Evolutionary conservation across 2,113 vertebrate species (phyloP).

Genomic region (Gavialis gangeticus): DNA sequence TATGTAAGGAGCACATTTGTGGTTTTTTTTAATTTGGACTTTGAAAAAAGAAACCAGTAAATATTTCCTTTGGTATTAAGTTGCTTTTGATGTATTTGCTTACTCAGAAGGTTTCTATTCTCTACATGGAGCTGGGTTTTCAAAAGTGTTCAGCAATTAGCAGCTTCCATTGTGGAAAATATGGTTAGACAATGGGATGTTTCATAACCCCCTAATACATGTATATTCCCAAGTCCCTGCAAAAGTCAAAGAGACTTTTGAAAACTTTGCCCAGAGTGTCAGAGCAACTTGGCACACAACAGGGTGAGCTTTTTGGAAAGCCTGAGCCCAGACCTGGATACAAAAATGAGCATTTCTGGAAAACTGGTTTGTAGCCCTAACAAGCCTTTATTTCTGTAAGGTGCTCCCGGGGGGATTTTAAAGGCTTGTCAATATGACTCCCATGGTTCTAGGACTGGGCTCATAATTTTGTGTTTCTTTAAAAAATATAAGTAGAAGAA

Average conservation of each 20-base stretch:
- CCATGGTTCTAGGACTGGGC: too few relatives aligned
- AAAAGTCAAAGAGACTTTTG: background rate
- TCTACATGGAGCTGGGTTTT: background rate
- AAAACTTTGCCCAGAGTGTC: background rate
- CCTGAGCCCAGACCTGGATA: too few relatives aligned
- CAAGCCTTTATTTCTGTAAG: too few relatives aligned
- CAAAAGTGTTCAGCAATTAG: background rate
- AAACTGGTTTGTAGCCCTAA: too few relatives aligned
- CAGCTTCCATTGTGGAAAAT: background rate
- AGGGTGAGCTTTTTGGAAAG: background rate
- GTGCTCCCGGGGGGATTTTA: too few relatives aligned
- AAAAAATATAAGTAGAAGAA: background rate
- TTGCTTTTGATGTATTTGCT: background rate
- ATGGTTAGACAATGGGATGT: background rate
- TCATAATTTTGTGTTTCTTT: too few relatives aligned
- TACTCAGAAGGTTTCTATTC: background rate
- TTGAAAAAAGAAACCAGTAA: background rate
- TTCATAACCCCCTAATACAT: background rate
- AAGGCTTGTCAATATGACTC: too few relatives aligned
- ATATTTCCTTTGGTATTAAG: constrained; percentile 4
- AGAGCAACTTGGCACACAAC: background rate
- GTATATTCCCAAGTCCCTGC: background rate
- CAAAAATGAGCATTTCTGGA: too few relatives aligned
- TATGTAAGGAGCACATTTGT: background rate
- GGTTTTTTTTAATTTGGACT: background rate